Evolutionary conservation across 2,888 invertebrate species (phyloP).

Genomic region (Nomada goodeniana): DNA sequence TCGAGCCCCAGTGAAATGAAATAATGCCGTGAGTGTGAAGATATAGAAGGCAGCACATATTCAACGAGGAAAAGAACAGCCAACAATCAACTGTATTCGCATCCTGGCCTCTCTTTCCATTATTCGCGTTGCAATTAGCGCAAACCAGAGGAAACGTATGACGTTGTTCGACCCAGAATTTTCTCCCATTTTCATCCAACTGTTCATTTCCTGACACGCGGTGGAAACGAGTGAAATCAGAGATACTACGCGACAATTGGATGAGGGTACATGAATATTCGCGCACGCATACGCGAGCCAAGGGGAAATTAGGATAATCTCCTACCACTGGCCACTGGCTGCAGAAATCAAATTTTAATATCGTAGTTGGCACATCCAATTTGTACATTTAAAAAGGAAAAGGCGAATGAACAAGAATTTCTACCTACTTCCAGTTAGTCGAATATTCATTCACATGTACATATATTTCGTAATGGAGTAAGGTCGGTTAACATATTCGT

Average conservation of each 20-base stretch:
- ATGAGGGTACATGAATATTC: constrained; percentile 62
- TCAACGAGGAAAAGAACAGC: not conserved
- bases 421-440: too few species aligned
- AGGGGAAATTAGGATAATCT: constrained; percentile 54
- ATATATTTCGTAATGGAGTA: too few species aligned
- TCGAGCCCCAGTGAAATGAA: not conserved
- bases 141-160: constrained; percentile 7
- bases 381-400: too few species aligned
- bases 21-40: not conserved
- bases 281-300: constrained; percentile 50
- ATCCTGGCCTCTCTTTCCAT: not conserved
- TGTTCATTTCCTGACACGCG: constrained; percentile 38
- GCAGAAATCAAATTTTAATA: not conserved
- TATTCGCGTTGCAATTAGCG: constrained; percentile 25
- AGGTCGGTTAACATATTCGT: too few species aligned
- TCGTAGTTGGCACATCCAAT: too few species aligned
- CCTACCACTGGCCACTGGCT: constrained; percentile 20
- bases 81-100: constrained; percentile 1
- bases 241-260: constrained; percentile 61
- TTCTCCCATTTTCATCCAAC: not conserved
- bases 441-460: too few species aligned
- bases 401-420: too few species aligned
- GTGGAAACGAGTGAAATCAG: constrained; percentile 49
- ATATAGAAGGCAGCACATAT: not conserved
- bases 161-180: constrained; percentile 16